Conservation (phyloP, 2,113 vertebrate species). For the Apodemus speciosus region DNA sequence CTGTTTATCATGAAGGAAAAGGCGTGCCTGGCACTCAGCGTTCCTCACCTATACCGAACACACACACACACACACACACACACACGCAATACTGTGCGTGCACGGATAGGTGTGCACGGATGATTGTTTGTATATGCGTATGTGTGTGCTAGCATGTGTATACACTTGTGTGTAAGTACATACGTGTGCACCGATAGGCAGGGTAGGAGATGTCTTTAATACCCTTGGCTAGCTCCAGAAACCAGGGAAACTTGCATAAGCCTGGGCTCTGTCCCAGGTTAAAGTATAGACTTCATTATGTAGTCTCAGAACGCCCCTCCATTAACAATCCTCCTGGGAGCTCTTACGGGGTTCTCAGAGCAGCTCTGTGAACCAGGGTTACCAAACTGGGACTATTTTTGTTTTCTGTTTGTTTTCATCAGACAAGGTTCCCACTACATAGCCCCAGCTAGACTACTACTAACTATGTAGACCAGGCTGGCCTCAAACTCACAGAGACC, state of each 20-base stretch:
- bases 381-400: accelerated
- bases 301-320: accelerated
- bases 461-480: neutral
- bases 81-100: neutral
- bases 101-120: neutral
- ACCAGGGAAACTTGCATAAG: neutral
- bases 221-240: neutral
- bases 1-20: neutral
- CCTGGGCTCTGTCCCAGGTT: neutral
- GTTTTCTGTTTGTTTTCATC: neutral
- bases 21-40: accelerated
- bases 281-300: accelerated
- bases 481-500: neutral
- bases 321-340: accelerated
- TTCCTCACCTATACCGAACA: neutral
- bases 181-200: too few species aligned
- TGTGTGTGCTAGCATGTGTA: neutral
- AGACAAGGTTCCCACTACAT: neutral
- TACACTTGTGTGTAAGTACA: neutral
- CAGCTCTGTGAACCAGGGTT: accelerated
- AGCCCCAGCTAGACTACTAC: neutral
- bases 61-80: neutral
- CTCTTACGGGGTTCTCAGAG: neutral
- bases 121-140: too few species aligned
- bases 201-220: neutral